These are phyloP conservation scores for Oryzias curvinotus DNA, from an alignment of 2,113 vertebrate species.

Conservation along the genomic window DNA sequence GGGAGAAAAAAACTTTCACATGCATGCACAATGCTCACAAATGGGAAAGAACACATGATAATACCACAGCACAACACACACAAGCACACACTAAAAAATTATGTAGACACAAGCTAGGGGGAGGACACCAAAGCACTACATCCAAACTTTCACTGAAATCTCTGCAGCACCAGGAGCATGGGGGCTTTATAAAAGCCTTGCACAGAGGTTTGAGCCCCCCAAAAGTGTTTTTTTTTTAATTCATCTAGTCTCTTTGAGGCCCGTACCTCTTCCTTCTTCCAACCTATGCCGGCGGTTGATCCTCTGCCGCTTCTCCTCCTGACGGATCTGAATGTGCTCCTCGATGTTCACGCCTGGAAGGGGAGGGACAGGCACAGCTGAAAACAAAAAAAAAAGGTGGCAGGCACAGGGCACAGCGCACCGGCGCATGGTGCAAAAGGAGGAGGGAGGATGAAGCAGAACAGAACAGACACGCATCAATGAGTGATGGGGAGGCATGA, in stretches of 20 bases:
- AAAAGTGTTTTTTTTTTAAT: background rate
- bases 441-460: constrained; percentile 57
- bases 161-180: background rate
- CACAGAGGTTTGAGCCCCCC: background rate
- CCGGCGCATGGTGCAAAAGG: constrained; percentile 59
- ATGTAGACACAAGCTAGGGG: constrained; percentile 63
- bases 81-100: constrained; percentile 47
- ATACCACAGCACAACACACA: constrained; percentile 71
- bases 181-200: background rate
- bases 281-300: constrained; percentile 91
- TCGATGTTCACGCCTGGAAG: constrained; percentile 97
- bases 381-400: constrained; percentile 67
- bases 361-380: constrained; percentile 95
- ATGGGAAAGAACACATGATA: constrained; percentile 83
- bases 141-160: constrained; percentile 51
- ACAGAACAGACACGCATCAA: constrained; percentile 71
- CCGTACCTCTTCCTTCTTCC: constrained; percentile 94
- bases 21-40: constrained; percentile 96
- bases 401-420: constrained; percentile 57
- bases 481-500: constrained; percentile 69
- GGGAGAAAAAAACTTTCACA: constrained; percentile 98
- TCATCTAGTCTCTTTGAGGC: background rate
- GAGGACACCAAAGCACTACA: constrained; percentile 63
- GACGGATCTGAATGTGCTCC: constrained; percentile 95
- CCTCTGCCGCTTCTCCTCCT: constrained; percentile 96